Evolutionary conservation across 1,140 invertebrate species (phyloP), one percentile per base, ranked within the genome.

Genomic region (Elymnias hypermnestra): DNA sequence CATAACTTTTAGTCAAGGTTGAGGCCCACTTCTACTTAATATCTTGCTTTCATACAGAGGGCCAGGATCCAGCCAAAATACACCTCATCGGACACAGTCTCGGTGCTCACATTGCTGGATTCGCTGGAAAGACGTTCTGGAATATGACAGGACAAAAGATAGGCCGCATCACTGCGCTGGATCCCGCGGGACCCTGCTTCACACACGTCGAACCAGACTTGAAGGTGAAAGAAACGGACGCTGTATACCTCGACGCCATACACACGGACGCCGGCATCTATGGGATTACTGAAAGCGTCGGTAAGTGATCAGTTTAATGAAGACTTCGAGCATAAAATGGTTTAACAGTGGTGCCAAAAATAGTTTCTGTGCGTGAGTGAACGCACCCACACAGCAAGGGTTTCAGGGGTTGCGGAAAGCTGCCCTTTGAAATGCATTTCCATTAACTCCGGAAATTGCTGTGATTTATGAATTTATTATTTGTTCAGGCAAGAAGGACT

Each of bases 11-110:
- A 2, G 9, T 25, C 5, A 22, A 22, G n/a, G n/a, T n/a, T n/a
- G n/a, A n/a, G n/a, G n/a, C n/a, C n/a, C n/a, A n/a, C n/a, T n/a
- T n/a, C 8, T 22, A 22, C 25, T 1, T 28, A 28, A 1, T 19
- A 26, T 26, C 10, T 36, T 7, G 22, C 28, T 14, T 22, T 14
- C 13, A 50, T 57, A 2, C 61, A 84, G 75, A 52, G 4, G 81
- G 81, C 9, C 43, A 71, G 15, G 43, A 66, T 14, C 63, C 77
- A 0, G 61, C 86, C 1, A 73, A 88, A 29, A 88, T 94, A 44
- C 93, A 96, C 64, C 67, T 96, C 6, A 89, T 96, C 40, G 95
- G 95, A 0, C 95, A 96, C 83, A 95, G 94, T 53, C 83, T 97
- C 4, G 95, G 95, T 0, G 91, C 94, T 0, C 95, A 97, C 60